Evolutionary conservation across 2,888 invertebrate genomes (phyloP), one percentile per base, ranked within the genome.

Genomic region (Danaus chrysippus): DNA sequence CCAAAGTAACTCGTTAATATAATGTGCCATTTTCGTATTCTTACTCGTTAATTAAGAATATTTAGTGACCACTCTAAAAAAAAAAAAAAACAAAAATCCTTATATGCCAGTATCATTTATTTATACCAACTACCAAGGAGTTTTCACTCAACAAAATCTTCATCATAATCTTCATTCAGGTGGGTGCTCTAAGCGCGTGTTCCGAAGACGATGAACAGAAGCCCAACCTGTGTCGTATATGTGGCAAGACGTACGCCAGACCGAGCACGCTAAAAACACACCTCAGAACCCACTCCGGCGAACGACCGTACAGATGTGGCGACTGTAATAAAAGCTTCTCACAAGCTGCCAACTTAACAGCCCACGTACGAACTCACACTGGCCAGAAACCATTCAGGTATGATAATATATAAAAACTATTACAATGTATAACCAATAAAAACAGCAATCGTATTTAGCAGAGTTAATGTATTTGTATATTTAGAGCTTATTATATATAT

Each of bases 191-290:
- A 46, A 92, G 92, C 70, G 95, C 94, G n/a, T 89, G 91, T 68
- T 91, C 91, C 0, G 91, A 91, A 67, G 96, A 95, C 69, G 95
- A 95, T 71, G 93, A 94, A 67, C 93, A 93, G 71, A 94, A 96
- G 76, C 96, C 96, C 0, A 98, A 98, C 84, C 93, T 98, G 46
- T 99, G 98, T 78, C 93, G 97, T 41, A 96, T 98, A 68, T 99
- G 98, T 81, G 98, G 98, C 71, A 99, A 99, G 90, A 98, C 98
- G 0, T 97, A 99, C 87, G 99, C 99, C 0, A 92, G 99, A 3
- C 99, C 99, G 0, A 98, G 97, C 84, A 99, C 99, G 0, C 90
- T 99, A 67, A 99, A 99, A 92, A 99, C 99, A 0, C 99, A 99
- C 85, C 93, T 99, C 62, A 92, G 99, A 59, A 99, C 99, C 0